Evolutionary conservation across 2,113 vertebrate species (phyloP).

Genomic region (Romanogobio albipinnatus): DNA sequence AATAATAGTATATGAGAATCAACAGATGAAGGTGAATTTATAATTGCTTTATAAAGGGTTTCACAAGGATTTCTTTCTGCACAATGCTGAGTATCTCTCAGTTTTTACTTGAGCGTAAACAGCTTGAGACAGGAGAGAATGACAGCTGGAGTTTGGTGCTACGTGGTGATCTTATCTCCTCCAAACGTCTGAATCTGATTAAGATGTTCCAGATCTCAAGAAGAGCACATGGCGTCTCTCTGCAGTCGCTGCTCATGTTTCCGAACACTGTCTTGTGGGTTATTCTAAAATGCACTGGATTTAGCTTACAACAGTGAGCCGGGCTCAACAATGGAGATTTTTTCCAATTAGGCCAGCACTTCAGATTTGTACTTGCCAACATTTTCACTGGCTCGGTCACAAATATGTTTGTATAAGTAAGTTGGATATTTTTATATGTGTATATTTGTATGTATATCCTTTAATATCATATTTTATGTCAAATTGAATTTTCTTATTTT

Average conservation of each 20-base stretch:
- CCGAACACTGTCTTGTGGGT: neutral
- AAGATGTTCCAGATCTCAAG: slow-evolving; percentile 24
- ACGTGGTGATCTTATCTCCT: slow-evolving; percentile 14
- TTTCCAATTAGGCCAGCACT: neutral
- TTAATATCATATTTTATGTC: neutral
- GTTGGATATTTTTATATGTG: neutral
- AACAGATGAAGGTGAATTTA: neutral
- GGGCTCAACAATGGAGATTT: neutral
- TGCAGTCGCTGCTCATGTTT: neutral
- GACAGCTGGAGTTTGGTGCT: slow-evolving; percentile 13
- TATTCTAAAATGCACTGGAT: neutral
- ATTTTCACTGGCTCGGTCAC: neutral
- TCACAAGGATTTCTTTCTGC: neutral
- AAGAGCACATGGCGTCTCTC: slow-evolving; percentile 6
- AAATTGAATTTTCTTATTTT: neutral
- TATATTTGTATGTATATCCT: neutral
- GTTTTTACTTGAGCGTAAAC: neutral
- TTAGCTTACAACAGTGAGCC: neutral
- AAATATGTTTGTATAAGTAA: neutral
- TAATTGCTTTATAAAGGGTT: neutral
- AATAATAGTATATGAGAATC: neutral
- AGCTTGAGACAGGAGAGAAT: slow-evolving; percentile 14
- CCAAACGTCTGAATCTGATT: slow-evolving; percentile 17
- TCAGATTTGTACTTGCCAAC: neutral
- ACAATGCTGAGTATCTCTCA: slow-evolving; percentile 11